Base-by-base conservation (phyloP, 2,888 invertebrate species). In the Cosmia pyralina region DNA sequence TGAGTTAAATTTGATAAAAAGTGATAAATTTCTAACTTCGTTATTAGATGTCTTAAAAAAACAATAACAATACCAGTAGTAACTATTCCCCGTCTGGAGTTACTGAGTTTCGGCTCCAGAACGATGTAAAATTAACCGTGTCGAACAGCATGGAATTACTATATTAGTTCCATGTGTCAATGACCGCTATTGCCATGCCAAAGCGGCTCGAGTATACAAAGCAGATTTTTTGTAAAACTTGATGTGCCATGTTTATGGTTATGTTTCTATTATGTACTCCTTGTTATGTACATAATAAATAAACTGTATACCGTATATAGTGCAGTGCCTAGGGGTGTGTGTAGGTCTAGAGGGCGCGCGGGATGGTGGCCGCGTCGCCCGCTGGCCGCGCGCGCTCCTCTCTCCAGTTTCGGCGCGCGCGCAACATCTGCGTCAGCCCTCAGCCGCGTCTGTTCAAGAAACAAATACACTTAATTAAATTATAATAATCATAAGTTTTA, bases 341-440 rank as follows among this genome's bases (percentile, higher is more conserved):
- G 87, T 85, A 89, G 89, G 87, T 92, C 92, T 93, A 95, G 92
- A 93, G 90, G 92, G 93, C 93, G 94, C 94, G 94, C 95, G 94
- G 93, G 91, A 86, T 90, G 91, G 89, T 89, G 89, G 91, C 93
- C 93, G 94, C 94, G 92, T 88, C 92, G 92, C 93, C 91, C 93
- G 93, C 91, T 84, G 91, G 93, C 93, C 93, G 92, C 95, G 94
- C 94, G 94, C 94, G 93, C 93, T 93, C 92, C 92, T 91, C 91
- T 90, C 90, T 92, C 90, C 92, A 89, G 88, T 81, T 90, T 89
- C 89, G 90, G 88, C 92, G 91, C 93, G 90, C 94, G 91, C 93
- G 92, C 92, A 89, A 93, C 96, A 96, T 96, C 92, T 94, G 95
- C 92, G 87, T 92, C 88, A 90, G 87, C 88, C 82, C 57, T 85